Conservation (phyloP, 2,797 vertebrate genomes). For the Etheostoma perlongum region DNA sequence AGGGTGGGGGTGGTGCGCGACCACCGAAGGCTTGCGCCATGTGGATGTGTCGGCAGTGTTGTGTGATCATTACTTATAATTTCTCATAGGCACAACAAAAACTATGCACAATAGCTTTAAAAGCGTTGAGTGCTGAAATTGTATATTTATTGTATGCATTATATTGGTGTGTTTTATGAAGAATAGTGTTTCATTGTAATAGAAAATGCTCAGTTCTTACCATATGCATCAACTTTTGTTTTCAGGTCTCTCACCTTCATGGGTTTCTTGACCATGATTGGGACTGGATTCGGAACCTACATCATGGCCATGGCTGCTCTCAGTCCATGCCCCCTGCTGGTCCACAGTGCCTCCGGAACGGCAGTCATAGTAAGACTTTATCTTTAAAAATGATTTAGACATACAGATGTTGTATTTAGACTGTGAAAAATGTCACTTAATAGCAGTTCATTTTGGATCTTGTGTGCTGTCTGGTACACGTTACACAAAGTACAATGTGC, state of each 20-base stretch:
- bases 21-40: too few relatives aligned
- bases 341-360: conserved; percentile 77
- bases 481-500: background rate
- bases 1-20: too few relatives aligned
- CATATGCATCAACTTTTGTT: background rate
- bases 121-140: background rate
- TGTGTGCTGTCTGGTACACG: background rate
- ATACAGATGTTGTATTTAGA: background rate
- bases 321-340: conserved; percentile 88
- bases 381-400: background rate
- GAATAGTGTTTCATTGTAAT: background rate
- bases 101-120: too few relatives aligned
- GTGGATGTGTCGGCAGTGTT: too few relatives aligned
- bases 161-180: background rate
- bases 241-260: conserved; percentile 85
- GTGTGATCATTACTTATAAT: too few relatives aligned
- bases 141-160: too few relatives aligned
- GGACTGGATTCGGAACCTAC: conserved; percentile 85
- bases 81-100: too few relatives aligned
- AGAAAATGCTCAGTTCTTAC: background rate
- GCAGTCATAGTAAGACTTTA: conserved; percentile 83
- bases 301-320: conserved; percentile 87
- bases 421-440: background rate
- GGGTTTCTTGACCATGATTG: conserved; percentile 79
- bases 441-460: background rate